A percentile compares a stretch with the other conserved stretches of the same genome.
phyloP scores from a whole-genome alignment of 1,140 invertebrate genomes.

The Cepaea nemoralis region DNA sequence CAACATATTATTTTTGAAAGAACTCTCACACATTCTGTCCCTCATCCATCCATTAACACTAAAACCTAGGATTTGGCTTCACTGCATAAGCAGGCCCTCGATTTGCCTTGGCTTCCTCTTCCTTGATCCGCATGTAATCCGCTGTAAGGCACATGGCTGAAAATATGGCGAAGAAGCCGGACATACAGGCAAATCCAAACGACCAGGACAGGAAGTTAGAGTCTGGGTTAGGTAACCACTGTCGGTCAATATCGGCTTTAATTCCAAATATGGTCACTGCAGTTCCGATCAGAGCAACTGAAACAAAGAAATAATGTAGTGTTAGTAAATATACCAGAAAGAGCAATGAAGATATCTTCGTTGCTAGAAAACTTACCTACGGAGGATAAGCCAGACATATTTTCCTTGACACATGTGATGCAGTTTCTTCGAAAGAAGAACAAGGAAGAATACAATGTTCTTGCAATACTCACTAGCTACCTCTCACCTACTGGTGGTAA shows the following conservation, averaged over 20 bases:
- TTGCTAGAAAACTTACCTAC: too few species aligned
- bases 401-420: too few species aligned
- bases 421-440: too few species aligned
- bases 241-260: conserved; percentile 87
- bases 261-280: conserved; percentile 89
- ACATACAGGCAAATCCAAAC: conserved; percentile 88
- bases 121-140: conserved; percentile 46
- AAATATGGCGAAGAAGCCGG: conserved; percentile 79
- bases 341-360: too few species aligned
- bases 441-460: too few species aligned
- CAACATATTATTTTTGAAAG: not conserved
- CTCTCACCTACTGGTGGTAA: too few species aligned
- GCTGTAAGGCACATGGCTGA: conserved; percentile 60
- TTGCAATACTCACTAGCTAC: too few species aligned
- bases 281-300: conserved; percentile 85
- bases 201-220: conserved; percentile 96
- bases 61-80: conserved; percentile 47
- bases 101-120: conserved; percentile 38
- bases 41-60: not conserved
- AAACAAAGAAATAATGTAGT: conserved; percentile 65
- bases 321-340: too few species aligned
- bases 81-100: conserved; percentile 42
- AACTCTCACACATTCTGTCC: not conserved
- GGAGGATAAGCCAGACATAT: too few species aligned
- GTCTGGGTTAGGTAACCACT: conserved; percentile 95